Evolutionary conservation across 2,797 vertebrate species (phyloP).

Genomic region (Microhierax caerulescens): DNA sequence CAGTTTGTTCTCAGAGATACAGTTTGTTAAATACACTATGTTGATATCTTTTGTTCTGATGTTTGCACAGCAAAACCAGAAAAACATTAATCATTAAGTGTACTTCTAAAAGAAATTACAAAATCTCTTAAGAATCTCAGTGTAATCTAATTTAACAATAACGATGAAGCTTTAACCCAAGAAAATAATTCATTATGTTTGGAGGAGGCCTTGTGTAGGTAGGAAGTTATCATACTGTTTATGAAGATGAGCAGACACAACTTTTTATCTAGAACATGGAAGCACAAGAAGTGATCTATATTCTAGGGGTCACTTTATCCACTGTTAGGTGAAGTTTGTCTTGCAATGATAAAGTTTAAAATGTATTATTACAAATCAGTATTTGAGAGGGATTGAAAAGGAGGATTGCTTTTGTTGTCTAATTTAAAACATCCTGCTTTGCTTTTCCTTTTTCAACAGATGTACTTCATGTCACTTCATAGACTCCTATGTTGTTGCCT

Average conservation of each 20-base stretch:
- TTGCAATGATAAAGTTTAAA: not conserved
- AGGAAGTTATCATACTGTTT: not conserved
- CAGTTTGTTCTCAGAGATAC: slow-evolving; percentile 12
- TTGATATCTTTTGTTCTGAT: slow-evolving; percentile 25
- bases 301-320: not conserved
- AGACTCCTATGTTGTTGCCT: not conserved
- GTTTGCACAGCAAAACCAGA: slow-evolving; percentile 4
- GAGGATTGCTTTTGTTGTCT: not conserved
- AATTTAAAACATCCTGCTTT: not conserved
- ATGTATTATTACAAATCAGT: not conserved
- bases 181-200: not conserved
- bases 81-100: not conserved
- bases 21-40: slow-evolving; percentile 26
- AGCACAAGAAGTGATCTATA: not conserved
- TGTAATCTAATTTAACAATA: not conserved
- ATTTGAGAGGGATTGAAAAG: not conserved
- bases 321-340: not conserved
- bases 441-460: not conserved
- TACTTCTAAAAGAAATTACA: not conserved
- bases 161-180: not conserved
- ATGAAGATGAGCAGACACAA: not conserved
- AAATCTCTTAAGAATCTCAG: not conserved
- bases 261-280: not conserved
- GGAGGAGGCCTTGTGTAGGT: not conserved
- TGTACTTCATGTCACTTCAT: not conserved